A percentile compares a stretch with the other conserved stretches of the same genome.
phyloP scores from a whole-genome alignment of 1,140 invertebrate genomes.

The Brachionus koreanus region DNA sequence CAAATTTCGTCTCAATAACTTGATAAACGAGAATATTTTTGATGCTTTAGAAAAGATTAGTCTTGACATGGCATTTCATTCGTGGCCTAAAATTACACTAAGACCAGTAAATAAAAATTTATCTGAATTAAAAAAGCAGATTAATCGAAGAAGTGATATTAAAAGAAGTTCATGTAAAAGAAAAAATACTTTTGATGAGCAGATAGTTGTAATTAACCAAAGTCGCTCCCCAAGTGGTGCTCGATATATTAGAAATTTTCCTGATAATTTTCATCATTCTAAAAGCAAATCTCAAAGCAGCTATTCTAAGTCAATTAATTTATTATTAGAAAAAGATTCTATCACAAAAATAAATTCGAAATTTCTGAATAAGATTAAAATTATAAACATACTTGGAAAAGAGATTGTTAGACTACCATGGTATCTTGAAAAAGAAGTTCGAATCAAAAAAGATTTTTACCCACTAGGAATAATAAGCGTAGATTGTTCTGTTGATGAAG shows the following conservation, averaged over 20 bases:
- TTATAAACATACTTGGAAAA: conserved; percentile 47
- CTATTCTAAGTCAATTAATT: neutral
- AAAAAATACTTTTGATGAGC: neutral
- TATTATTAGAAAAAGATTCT: neutral
- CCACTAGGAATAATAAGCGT: conserved; percentile 63
- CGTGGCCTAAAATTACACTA: neutral
- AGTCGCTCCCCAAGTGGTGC: conserved; percentile 20
- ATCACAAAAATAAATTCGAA: conserved; percentile 49
- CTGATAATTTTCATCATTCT: neutral
- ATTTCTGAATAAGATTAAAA: conserved; percentile 46
- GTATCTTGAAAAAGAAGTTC: conserved; percentile 63
- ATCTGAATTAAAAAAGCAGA: neutral
- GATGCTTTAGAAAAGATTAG: neutral
- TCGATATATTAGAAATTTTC: neutral
- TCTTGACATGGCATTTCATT: neutral
- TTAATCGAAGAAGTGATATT: neutral
- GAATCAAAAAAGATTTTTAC: conserved; percentile 63
- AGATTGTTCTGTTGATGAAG: conserved; percentile 63
- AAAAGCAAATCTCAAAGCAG: neutral
- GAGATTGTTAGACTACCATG: conserved; percentile 61
- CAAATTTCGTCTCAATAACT: neutral
- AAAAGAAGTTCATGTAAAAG: neutral
- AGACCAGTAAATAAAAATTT: neutral
- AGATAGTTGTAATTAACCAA: neutral
- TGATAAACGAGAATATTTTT: neutral